These are phyloP conservation scores for Cyclophora albipunctata DNA, from an alignment of 2,888 invertebrate species.

Conservation along the genomic window DNA sequence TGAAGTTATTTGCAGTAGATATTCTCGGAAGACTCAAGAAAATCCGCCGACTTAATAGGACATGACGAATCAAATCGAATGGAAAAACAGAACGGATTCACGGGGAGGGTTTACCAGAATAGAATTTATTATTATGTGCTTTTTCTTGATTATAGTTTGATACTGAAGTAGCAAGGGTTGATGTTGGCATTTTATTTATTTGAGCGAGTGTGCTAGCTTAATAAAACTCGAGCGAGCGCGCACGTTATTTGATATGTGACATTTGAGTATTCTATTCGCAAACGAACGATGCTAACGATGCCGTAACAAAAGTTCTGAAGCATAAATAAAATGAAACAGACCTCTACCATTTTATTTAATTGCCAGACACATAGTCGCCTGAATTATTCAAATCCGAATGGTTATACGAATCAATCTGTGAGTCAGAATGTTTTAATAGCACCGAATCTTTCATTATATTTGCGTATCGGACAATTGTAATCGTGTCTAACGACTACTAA, in stretches of 20 bases:
- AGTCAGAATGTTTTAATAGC: slow-evolving; percentile 22
- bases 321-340: no score
- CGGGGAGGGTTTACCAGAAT: no score
- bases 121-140: no score
- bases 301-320: no score
- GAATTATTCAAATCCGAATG: slow-evolving; percentile 9
- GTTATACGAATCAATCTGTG: slow-evolving; percentile 15
- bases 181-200: no score
- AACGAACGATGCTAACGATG: no score
- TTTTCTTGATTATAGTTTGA: no score
- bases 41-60: slow-evolving; percentile 61
- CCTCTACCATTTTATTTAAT: background rate
- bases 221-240: no score
- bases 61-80: slow-evolving; percentile 63
- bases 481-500: slow-evolving; percentile 43
- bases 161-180: no score
- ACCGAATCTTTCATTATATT: slow-evolving; percentile 37
- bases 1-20: background rate
- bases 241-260: no score
- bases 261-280: no score
- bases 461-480: slow-evolving; percentile 54
- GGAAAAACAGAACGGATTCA: slow-evolving; percentile 56
- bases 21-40: slow-evolving; percentile 25
- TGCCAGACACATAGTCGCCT: slow-evolving; percentile 19
- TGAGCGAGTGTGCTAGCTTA: no score